These are phyloP conservation scores for Shinisaurus crocodilurus DNA, from an alignment of 2,113 vertebrate genomes.

Conservation along the genomic window DNA sequence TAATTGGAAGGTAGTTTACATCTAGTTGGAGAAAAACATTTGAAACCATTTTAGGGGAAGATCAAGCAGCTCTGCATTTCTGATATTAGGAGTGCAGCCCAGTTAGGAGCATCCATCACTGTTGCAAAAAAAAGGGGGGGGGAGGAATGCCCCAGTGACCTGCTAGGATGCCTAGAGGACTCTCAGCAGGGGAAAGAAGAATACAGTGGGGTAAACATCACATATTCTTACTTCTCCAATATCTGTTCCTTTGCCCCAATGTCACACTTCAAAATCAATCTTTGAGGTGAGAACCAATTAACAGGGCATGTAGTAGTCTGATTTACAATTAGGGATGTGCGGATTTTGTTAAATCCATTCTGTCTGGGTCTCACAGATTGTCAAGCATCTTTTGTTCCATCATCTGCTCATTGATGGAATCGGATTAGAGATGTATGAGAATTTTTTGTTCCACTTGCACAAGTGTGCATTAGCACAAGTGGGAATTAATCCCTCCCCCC, in stretches of 20 bases:
- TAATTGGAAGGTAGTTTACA: conserved; percentile 19
- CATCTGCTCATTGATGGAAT: too few relatives aligned
- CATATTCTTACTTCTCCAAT: not conserved
- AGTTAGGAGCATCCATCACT: not conserved
- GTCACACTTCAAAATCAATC: not conserved
- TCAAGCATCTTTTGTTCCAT: too few relatives aligned
- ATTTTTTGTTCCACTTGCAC: too few relatives aligned
- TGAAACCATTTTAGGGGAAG: not conserved
- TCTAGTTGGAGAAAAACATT: not conserved
- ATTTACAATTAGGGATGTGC: not conserved
- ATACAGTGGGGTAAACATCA: not conserved
- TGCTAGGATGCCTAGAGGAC: not conserved
- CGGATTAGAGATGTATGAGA: too few relatives aligned
- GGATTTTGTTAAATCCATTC: too few relatives aligned
- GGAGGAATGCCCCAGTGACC: not conserved
- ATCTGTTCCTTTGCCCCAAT: not conserved
- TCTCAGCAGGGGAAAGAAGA: not conserved
- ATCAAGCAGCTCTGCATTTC: not conserved
- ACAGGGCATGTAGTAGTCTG: too few relatives aligned
- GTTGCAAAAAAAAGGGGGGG: not conserved
- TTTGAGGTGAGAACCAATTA: not conserved
- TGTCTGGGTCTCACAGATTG: too few relatives aligned
- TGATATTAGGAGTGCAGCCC: not conserved
- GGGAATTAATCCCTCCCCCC: too few relatives aligned
- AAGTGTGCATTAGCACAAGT: too few relatives aligned